These are phyloP conservation scores for Trichogramma evanescens DNA, from an alignment of 2,888 invertebrate species.

Conservation along the genomic window DNA sequence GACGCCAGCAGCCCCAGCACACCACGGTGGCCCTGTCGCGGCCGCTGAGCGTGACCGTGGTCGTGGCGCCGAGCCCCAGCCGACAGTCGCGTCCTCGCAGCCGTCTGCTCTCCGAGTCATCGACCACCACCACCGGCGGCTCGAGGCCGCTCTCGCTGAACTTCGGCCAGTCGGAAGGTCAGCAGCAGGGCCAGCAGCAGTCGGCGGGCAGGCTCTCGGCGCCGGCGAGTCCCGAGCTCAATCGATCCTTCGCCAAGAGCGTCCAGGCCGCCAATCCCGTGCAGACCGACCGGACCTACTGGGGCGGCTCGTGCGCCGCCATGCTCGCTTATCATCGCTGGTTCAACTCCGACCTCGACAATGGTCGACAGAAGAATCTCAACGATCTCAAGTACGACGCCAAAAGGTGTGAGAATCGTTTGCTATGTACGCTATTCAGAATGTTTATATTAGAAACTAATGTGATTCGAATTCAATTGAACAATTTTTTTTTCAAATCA, in stretches of 20 bases:
- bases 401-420: slow-evolving; percentile 37
- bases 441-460: background rate
- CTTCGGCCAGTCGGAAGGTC: slow-evolving; percentile 14
- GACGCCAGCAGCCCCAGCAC: slow-evolving; percentile 55
- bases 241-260: slow-evolving; percentile 37
- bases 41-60: slow-evolving; percentile 58
- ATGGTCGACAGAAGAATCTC: slow-evolving; percentile 28
- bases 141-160: slow-evolving; percentile 34
- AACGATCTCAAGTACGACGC: slow-evolving; percentile 38
- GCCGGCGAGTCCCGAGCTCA: slow-evolving; percentile 43
- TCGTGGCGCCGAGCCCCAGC: slow-evolving; percentile 54
- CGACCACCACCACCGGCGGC: slow-evolving; percentile 51
- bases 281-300: slow-evolving; percentile 39
- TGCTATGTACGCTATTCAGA: background rate
- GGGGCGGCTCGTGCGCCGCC: slow-evolving; percentile 42
- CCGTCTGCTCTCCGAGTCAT: slow-evolving; percentile 45
- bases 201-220: slow-evolving; percentile 40
- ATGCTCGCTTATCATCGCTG: slow-evolving; percentile 48
- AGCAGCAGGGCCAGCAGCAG: slow-evolving; percentile 39
- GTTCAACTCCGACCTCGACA: slow-evolving; percentile 46
- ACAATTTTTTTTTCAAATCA: background rate
- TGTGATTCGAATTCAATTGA: too few species aligned
- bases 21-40: slow-evolving; percentile 56
- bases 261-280: slow-evolving; percentile 19
- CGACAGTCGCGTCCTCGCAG: slow-evolving; percentile 38